These are phyloP conservation scores for Dendronephthya gigantea DNA, from an alignment of 64 coral and sea anemone genomes.

Conservation along the genomic window DNA sequence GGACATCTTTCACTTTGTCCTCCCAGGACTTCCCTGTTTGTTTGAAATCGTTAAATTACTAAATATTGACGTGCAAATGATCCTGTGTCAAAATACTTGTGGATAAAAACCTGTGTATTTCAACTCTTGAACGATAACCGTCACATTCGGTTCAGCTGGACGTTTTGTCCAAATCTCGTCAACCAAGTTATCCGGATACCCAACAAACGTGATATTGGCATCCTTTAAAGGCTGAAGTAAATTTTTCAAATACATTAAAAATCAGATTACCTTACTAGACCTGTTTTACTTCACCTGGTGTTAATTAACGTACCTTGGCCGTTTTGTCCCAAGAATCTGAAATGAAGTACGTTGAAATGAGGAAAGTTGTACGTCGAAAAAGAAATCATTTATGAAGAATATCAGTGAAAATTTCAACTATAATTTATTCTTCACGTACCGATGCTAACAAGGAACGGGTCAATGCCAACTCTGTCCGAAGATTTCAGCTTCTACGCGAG, in stretches of 20 bases:
- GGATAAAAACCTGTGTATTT: not conserved
- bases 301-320: not conserved
- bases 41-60: not conserved
- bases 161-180: not conserved
- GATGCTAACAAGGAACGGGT: constrained; percentile 74
- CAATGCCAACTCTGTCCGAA: constrained; percentile 48
- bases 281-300: not conserved
- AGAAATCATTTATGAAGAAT: not conserved
- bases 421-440: constrained; percentile 16
- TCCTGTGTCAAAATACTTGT: not conserved
- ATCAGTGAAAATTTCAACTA: not conserved
- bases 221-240: not conserved
- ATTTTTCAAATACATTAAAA: not conserved
- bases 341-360: not conserved
- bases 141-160: not conserved
- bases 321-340: constrained; percentile 50
- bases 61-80: too few species aligned
- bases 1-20: not conserved
- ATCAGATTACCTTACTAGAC: not conserved
- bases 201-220: not conserved
- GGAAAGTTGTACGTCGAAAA: too few species aligned
- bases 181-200: not conserved
- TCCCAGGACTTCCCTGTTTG: not conserved
- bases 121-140: not conserved
- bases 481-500: not conserved